Percentiles rank a stretch among this genome's conserved stretches.
Evolutionary conservation across 2,113 vertebrate species (phyloP).

Genomic region (Carollia perspicillata): DNA sequence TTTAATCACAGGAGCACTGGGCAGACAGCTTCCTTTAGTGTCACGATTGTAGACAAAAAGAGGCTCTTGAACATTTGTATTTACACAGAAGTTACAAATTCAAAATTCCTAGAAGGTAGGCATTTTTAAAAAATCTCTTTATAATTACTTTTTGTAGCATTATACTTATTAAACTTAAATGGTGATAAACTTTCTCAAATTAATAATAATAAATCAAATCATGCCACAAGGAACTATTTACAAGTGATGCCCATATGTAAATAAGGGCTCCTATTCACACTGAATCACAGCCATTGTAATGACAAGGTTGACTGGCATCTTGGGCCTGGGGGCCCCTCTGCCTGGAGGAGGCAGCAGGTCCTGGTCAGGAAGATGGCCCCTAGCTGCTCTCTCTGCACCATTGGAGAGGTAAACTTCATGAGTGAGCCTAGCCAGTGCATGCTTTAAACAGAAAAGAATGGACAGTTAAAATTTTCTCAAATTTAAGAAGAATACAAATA

Average conservation of each 20-base stretch:
- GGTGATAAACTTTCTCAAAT: background rate
- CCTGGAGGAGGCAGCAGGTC: background rate
- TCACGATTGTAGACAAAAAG: background rate
- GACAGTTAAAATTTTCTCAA: background rate
- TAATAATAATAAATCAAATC: background rate
- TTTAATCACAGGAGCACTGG: background rate
- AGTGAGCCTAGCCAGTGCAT: background rate
- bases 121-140: background rate
- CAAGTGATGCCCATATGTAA: background rate
- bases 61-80: background rate
- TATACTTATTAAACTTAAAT: background rate
- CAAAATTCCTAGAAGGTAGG: background rate
- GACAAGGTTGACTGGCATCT: background rate
- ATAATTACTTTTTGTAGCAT: background rate
- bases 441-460: background rate
- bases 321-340: background rate
- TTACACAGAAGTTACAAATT: background rate
- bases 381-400: background rate
- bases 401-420: background rate
- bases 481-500: slow-evolving; percentile 18
- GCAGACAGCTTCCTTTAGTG: background rate
- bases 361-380: background rate
- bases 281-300: background rate
- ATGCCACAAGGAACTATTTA: background rate
- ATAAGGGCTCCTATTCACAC: background rate